Conservation (phyloP, 1,140 invertebrate genomes). For the Asbolus verrucosus region DNA sequence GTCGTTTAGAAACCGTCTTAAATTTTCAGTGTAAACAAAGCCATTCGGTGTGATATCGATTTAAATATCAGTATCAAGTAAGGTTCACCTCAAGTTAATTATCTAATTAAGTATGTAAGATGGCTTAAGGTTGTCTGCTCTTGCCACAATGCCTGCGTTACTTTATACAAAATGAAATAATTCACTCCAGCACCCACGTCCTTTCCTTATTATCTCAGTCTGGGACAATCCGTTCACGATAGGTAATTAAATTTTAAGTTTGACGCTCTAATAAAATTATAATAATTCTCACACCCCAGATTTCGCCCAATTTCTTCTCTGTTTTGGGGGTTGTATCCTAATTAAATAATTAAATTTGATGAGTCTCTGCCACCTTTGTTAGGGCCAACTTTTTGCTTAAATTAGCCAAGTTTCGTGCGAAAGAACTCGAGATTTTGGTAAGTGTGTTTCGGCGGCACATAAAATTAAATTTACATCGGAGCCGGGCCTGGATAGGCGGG, state of each 20-base stretch:
- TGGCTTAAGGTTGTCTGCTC: slow-evolving; percentile 21
- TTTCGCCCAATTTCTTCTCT: neutral
- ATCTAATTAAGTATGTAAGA: slow-evolving; percentile 26
- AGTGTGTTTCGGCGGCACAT: no score
- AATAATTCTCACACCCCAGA: neutral
- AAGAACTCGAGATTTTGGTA: no score
- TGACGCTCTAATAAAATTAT: slow-evolving; percentile 18
- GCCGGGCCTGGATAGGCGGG: neutral
- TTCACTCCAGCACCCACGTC: neutral
- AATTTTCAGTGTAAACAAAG: neutral
- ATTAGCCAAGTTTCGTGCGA: neutral
- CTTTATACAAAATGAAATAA: slow-evolving; percentile 5
- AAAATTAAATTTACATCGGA: neutral
- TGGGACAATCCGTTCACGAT: slow-evolving; percentile 25
- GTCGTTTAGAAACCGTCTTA: no score
- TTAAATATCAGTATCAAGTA: neutral
- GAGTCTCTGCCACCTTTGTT: slow-evolving; percentile 6
- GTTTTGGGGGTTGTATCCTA: slow-evolving; percentile 10
- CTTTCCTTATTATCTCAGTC: neutral
- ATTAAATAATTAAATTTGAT: slow-evolving; percentile 9
- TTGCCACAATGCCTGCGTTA: slow-evolving; percentile 9
- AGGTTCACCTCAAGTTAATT: slow-evolving; percentile 1
- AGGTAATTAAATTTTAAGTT: slow-evolving; percentile 34
- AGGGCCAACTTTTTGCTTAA: neutral
- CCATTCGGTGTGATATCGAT: neutral